phyloP scores from a whole-genome alignment of 2,113 vertebrate species.

The Oreochromis tanganicae region DNA sequence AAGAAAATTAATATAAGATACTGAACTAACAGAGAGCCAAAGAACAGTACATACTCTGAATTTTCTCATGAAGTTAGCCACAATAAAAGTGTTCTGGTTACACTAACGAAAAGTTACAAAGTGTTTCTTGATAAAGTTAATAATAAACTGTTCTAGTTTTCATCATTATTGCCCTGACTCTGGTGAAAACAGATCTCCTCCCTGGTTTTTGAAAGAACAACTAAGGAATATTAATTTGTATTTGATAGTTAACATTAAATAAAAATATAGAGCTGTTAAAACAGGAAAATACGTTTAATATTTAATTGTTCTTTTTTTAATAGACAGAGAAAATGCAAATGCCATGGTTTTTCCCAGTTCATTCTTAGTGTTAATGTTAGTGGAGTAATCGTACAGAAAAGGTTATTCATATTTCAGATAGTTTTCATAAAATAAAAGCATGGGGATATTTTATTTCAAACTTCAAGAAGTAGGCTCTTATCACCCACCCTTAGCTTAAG shows the following conservation, averaged over 20 bases:
- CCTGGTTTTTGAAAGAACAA: not conserved
- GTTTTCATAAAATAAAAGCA: not conserved
- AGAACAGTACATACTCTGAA: not conserved
- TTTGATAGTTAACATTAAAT: not conserved
- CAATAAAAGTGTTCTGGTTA: not conserved
- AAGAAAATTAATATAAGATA: conserved; percentile 44
- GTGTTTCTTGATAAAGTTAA: not conserved
- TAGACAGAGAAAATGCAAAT: not conserved
- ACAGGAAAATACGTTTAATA: not conserved
- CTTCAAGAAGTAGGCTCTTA: not conserved
- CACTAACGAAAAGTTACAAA: not conserved
- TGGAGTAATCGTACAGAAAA: not conserved
- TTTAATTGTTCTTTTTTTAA: not conserved
- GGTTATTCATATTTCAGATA: conserved; percentile 7
- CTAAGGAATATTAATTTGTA: not conserved
- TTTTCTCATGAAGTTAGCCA: not conserved
- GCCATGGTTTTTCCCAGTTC: not conserved
- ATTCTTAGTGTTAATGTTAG: not conserved
- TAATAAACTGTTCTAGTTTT: not conserved
- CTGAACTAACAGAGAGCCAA: not conserved
- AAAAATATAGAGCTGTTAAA: not conserved
- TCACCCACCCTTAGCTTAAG: not conserved
- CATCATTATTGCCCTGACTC: not conserved
- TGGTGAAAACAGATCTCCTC: not conserved
- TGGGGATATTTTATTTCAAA: not conserved